A percentile compares a stretch with the other conserved stretches of the same genome.
Evolutionary conservation across 2,113 vertebrate genomes (phyloP).

Genomic region (Casuarius casuarius): DNA sequence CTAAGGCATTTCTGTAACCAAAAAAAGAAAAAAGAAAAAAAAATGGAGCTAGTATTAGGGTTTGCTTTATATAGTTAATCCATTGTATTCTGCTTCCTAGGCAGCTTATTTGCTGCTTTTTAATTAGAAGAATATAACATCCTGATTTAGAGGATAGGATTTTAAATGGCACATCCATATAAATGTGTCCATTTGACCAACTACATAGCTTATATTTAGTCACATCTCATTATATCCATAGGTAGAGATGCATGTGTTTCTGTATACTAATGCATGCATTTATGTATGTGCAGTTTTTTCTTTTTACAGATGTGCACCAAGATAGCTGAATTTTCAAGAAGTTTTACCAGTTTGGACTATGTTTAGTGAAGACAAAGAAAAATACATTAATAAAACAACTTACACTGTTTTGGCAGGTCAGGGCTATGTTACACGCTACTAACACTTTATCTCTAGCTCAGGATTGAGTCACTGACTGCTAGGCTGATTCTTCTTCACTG

Average conservation of each 20-base stretch:
- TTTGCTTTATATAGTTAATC: background rate
- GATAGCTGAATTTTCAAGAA: background rate
- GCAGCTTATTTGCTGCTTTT: background rate
- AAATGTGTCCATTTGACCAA: background rate
- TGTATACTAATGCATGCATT: background rate
- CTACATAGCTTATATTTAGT: background rate
- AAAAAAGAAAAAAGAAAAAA: background rate
- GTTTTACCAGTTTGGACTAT: background rate
- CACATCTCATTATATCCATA: background rate
- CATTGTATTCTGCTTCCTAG: background rate
- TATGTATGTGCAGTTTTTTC: background rate
- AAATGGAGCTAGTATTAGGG: background rate
- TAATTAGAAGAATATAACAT: background rate
- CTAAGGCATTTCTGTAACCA: background rate
- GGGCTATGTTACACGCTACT: background rate
- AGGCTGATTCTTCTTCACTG: background rate
- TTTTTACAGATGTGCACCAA: background rate
- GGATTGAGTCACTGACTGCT: background rate
- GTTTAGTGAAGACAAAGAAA: background rate
- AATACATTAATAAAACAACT: background rate
- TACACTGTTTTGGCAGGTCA: background rate
- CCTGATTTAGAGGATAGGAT: background rate
- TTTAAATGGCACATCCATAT: background rate
- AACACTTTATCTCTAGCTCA: background rate
- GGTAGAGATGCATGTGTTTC: background rate